Conservation (phyloP, 1,140 invertebrate species). For the Acromyrmex heyeri region DNA sequence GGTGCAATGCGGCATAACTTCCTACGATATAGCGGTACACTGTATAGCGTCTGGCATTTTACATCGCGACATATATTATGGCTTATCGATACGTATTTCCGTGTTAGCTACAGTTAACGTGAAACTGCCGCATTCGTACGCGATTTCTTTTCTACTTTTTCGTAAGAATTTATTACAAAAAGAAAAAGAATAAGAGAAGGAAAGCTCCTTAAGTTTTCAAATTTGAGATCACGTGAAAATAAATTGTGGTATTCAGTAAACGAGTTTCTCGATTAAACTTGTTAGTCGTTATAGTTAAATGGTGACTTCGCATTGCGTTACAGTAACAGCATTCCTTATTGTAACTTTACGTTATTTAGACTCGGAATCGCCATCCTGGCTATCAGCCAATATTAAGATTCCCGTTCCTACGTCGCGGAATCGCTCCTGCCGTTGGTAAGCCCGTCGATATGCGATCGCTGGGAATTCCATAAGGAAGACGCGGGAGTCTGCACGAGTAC, state of each 20-base stretch:
- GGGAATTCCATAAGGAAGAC: conserved; percentile 68
- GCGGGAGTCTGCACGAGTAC: conserved; percentile 62
- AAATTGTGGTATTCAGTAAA: neutral
- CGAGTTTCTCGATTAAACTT: neutral
- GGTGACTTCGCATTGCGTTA: neutral
- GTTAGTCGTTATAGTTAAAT: neutral
- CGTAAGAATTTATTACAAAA: conserved; percentile 8
- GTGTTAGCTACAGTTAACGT: conserved; percentile 24
- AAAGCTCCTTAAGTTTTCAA: neutral
- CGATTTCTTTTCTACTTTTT: neutral
- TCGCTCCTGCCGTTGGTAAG: neutral
- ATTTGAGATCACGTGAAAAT: neutral
- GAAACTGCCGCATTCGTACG: neutral
- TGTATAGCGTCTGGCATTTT: conserved; percentile 35
- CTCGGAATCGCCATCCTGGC: conserved; percentile 3
- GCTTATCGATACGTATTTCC: conserved; percentile 33
- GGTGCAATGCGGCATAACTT: conserved; percentile 41
- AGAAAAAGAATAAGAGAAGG: neutral
- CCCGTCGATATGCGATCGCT: conserved; percentile 58
- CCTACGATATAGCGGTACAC: conserved; percentile 6
- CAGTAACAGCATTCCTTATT: neutral
- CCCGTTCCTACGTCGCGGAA: conserved; percentile 29
- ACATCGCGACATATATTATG: conserved; percentile 41
- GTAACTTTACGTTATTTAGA: conserved; percentile 26
- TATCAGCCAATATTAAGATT: conserved; percentile 42